These are phyloP conservation scores for Clarias gariepinus DNA, from an alignment of 2,113 vertebrate species.

Conservation along the genomic window DNA sequence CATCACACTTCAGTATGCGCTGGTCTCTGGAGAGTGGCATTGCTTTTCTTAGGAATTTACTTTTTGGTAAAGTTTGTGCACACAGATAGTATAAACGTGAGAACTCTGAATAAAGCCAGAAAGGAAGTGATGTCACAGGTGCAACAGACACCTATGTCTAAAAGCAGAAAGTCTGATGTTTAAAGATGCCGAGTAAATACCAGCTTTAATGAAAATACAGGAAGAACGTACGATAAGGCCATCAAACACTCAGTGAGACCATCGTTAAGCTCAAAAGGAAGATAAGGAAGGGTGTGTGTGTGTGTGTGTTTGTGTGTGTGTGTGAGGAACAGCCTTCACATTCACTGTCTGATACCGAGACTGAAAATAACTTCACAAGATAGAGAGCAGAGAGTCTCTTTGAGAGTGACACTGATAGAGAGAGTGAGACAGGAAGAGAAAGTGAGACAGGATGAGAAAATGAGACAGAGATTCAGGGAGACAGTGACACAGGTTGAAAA, in stretches of 20 bases:
- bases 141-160: neutral
- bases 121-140: neutral
- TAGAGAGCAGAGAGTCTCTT: neutral
- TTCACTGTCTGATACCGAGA: neutral
- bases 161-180: neutral
- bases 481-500: neutral
- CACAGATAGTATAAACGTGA: neutral
- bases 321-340: neutral
- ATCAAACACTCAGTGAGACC: neutral
- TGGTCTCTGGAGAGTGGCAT: neutral
- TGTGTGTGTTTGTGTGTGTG: constrained; percentile 10
- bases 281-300: neutral
- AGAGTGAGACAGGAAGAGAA: neutral
- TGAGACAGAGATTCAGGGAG: neutral
- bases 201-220: neutral
- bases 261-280: neutral
- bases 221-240: neutral
- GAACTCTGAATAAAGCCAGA: neutral
- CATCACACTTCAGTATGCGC: neutral
- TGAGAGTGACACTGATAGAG: too few species aligned
- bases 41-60: neutral
- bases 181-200: neutral
- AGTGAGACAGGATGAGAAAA: neutral
- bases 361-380: constrained; percentile 12
- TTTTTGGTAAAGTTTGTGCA: neutral